Conservation (phyloP, 2,113 vertebrate species). For the Acrocephalus arundinaceus region DNA sequence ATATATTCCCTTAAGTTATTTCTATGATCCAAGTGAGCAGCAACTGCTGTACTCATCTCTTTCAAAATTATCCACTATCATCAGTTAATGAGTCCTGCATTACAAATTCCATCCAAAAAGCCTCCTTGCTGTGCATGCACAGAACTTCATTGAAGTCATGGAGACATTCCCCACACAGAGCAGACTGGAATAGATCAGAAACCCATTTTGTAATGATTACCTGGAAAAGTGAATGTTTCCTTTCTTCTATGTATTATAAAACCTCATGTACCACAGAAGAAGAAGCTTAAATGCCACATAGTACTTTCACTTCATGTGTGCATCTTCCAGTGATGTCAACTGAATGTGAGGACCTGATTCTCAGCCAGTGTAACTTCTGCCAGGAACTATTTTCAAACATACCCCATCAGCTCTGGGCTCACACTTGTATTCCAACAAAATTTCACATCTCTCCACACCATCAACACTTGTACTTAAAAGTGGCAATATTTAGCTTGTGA, state of each 20-base stretch:
- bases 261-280: not conserved
- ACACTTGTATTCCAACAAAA: not conserved
- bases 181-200: not conserved
- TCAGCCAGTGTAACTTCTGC: not conserved
- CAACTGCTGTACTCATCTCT: not conserved
- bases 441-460: not conserved
- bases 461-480: not conserved
- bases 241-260: not conserved
- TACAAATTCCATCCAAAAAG: not conserved
- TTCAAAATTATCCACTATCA: not conserved
- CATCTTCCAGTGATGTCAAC: slow-evolving; percentile 38
- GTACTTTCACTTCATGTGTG: not conserved
- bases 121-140: not conserved
- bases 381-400: not conserved
- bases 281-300: slow-evolving; percentile 15
- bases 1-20: not conserved
- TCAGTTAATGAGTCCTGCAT: not conserved
- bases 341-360: not conserved
- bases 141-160: not conserved
- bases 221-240: slow-evolving; percentile 24
- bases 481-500: not conserved
- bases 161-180: not conserved
- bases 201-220: not conserved
- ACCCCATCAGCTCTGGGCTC: not conserved
- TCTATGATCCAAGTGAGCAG: not conserved